These are phyloP conservation scores for Malurus splendens DNA, from an alignment of 2,797 vertebrate genomes.

Conservation along the genomic window DNA sequence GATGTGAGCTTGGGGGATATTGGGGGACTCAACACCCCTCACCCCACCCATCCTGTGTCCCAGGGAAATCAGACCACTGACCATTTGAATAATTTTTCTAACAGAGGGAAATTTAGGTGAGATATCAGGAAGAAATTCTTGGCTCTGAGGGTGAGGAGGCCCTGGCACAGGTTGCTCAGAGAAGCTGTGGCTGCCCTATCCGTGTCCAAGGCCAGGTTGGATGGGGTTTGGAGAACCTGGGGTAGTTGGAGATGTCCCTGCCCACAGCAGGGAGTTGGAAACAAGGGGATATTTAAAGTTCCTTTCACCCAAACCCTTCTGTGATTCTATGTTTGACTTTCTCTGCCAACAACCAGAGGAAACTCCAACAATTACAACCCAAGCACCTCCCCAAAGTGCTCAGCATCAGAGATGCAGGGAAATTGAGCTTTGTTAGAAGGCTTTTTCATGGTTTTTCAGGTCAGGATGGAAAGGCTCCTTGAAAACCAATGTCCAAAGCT, in stretches of 20 bases:
- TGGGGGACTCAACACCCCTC: not conserved
- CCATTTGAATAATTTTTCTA: not conserved
- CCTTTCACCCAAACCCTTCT: not conserved
- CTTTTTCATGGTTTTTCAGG: not conserved
- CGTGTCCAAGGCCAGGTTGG: rapidly evolving
- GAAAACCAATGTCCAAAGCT: not conserved
- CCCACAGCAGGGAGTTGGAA: not conserved
- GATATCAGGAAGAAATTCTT: not conserved
- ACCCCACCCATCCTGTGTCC: rapidly evolving
- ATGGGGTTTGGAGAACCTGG: rapidly evolving
- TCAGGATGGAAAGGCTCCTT: not conserved
- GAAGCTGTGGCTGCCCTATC: not conserved
- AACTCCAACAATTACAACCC: not conserved
- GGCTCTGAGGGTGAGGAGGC: rapidly evolving
- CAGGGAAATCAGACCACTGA: not conserved
- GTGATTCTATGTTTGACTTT: not conserved
- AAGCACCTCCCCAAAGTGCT: not conserved
- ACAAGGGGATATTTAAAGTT: not conserved
- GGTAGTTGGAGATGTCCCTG: rapidly evolving
- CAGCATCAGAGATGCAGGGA: not conserved
- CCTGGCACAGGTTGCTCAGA: not conserved
- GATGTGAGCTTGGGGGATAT: not conserved
- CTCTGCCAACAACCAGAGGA: not conserved
- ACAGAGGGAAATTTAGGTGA: not conserved
- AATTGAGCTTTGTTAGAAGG: rapidly evolving